phyloP scores from a whole-genome alignment of 1,140 invertebrate genomes.

The Ruditapes philippinarum region DNA sequence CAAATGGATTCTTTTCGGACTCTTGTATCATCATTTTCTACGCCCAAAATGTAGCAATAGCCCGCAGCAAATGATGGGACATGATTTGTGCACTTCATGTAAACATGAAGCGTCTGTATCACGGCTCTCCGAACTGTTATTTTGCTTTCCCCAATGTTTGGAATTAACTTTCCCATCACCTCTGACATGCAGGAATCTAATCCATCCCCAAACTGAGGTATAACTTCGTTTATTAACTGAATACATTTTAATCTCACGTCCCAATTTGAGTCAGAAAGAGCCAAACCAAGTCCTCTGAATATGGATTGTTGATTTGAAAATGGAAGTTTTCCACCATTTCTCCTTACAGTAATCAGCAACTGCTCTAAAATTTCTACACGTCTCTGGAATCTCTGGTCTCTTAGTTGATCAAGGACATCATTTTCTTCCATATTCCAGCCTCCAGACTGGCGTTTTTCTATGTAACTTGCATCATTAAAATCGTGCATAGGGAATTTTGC shows the following conservation, averaged over 20 bases:
- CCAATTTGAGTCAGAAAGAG: slow-evolving; percentile 83
- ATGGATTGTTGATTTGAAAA: slow-evolving; percentile 83
- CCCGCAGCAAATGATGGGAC: slow-evolving; percentile 77
- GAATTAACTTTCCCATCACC: slow-evolving; percentile 83
- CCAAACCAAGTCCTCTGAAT: slow-evolving; percentile 82
- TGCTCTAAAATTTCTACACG: slow-evolving; percentile 84
- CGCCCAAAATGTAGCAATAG: too few relatives aligned
- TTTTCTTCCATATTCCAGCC: slow-evolving; percentile 84
- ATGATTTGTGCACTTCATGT: slow-evolving; percentile 85
- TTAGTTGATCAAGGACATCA: slow-evolving; percentile 84
- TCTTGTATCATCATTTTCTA: slow-evolving; percentile 83
- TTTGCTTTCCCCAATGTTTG: slow-evolving; percentile 85
- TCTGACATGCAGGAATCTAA: slow-evolving; percentile 84
- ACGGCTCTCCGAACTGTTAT: slow-evolving; percentile 83
- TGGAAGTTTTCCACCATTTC: slow-evolving; percentile 84
- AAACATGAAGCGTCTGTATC: slow-evolving; percentile 85
- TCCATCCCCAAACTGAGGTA: slow-evolving; percentile 84
- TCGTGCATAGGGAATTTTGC: slow-evolving; percentile 82
- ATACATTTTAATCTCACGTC: slow-evolving; percentile 85
- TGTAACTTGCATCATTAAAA: slow-evolving; percentile 78
- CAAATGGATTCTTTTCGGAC: slow-evolving; percentile 84
- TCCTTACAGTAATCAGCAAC: slow-evolving; percentile 81
- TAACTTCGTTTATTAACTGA: slow-evolving; percentile 84
- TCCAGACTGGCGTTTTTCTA: slow-evolving; percentile 79
- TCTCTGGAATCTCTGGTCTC: slow-evolving; percentile 84